Evolutionary conservation across 2,888 invertebrate species (phyloP).

Genomic region (Pseudococcus longispinus): DNA sequence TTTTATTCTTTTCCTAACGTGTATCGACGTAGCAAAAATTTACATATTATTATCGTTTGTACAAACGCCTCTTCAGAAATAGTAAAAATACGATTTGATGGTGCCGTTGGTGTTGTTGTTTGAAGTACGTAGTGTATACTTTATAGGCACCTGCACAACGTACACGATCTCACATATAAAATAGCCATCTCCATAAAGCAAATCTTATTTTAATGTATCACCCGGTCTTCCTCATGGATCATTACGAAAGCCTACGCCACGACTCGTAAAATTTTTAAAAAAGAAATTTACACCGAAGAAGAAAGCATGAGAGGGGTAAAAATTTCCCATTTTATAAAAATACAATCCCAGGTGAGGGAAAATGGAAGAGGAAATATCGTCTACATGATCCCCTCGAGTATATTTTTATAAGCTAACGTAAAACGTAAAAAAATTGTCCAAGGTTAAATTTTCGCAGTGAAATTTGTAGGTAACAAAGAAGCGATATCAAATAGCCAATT

Average conservation of each 20-base stretch:
- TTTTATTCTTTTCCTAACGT: neutral
- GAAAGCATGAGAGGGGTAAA: neutral
- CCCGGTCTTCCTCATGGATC: neutral
- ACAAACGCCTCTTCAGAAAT: neutral
- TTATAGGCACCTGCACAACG: neutral
- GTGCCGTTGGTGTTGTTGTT: neutral
- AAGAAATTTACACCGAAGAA: neutral
- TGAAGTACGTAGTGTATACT: neutral
- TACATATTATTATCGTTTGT: constrained; percentile 7
- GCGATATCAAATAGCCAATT: neutral
- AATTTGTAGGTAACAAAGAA: neutral
- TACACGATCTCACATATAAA: neutral
- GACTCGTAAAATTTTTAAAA: neutral
- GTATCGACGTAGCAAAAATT: neutral
- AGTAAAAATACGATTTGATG: neutral
- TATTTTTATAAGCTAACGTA: neutral
- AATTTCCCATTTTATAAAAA: neutral
- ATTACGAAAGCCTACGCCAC: neutral
- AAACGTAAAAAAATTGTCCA: neutral
- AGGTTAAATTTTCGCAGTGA: neutral
- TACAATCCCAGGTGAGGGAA: neutral
- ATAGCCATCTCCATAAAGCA: neutral
- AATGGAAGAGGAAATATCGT: neutral
- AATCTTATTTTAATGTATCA: neutral
- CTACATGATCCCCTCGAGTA: neutral